Conservation (phyloP, 2,113 vertebrate species). For the Pterocles orientalis region DNA sequence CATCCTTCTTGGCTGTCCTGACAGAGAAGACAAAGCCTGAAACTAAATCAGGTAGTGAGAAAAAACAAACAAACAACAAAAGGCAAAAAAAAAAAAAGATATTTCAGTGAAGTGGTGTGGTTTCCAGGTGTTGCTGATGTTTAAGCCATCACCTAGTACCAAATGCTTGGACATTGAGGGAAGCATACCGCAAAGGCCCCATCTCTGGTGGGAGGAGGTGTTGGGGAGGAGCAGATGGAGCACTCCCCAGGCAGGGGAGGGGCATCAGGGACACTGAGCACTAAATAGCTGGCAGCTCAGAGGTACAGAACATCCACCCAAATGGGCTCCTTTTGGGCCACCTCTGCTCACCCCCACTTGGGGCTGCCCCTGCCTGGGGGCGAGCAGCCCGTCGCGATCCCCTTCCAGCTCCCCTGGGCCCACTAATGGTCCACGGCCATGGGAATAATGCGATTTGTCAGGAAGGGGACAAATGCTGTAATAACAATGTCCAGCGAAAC, state of each 20-base stretch:
- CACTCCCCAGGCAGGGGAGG: conserved; percentile 16
- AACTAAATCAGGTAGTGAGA: neutral
- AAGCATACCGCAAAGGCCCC: neutral
- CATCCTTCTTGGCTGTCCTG: neutral
- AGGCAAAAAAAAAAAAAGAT: neutral
- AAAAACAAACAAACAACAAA: neutral
- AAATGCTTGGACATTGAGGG: neutral
- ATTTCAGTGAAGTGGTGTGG: neutral
- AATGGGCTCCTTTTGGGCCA: neutral
- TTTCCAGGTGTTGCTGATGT: neutral
- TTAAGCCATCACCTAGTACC: neutral
- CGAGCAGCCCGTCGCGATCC: neutral
- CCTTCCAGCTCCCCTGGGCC: conserved; percentile 55
- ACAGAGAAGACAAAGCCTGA: neutral
- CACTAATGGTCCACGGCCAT: conserved; percentile 45
- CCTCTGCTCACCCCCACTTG: neutral
- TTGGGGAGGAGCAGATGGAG: neutral
- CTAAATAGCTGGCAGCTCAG: conserved; percentile 18
- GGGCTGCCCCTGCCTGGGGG: conserved; percentile 15
- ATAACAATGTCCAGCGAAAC: conserved; percentile 67
- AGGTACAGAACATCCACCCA: neutral
- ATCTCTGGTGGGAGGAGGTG: neutral
- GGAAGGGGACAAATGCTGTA: conserved; percentile 76
- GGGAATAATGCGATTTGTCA: conserved; percentile 76
- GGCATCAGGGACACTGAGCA: conserved; percentile 8